phyloP scores from a whole-genome alignment of 2,113 vertebrate species.

The Theristicus caerulescens region DNA sequence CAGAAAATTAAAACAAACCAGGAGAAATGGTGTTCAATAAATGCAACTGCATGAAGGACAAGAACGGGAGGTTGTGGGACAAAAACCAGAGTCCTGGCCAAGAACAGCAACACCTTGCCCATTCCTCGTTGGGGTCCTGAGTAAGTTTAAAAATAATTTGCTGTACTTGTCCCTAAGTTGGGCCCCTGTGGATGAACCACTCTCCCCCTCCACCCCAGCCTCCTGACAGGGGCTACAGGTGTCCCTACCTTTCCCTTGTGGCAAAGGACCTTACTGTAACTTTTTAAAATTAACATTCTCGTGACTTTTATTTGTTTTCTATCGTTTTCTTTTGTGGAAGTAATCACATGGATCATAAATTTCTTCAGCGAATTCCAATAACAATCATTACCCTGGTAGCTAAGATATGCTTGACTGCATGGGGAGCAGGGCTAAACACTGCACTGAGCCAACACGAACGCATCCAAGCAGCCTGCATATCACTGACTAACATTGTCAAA shows the following conservation, averaged over 20 bases:
- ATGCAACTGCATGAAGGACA: not conserved
- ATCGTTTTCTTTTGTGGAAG: conserved; percentile 4
- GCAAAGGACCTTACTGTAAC: not conserved
- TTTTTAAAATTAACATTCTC: conserved; percentile 16
- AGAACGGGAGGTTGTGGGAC: not conserved
- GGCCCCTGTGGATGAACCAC: not conserved
- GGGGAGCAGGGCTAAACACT: conserved; percentile 4
- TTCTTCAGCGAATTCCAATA: conserved; percentile 56
- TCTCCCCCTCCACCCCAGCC: not conserved
- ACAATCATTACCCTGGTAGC: conserved; percentile 29
- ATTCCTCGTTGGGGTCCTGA: not conserved
- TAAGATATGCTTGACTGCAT: conserved; percentile 29
- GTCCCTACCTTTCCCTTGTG: not conserved
- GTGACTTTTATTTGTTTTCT: conserved; percentile 51
- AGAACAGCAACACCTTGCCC: not conserved
- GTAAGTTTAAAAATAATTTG: not conserved
- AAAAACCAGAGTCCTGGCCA: not conserved
- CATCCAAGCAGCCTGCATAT: not conserved
- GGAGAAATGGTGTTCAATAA: not conserved
- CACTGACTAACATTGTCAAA: not conserved
- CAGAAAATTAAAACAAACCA: not conserved
- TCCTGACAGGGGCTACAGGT: not conserved
- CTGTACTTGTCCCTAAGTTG: not conserved
- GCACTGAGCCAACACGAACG: not conserved
- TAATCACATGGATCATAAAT: conserved; percentile 69